These are phyloP conservation scores for Piliocolobus tephrosceles DNA, from an alignment of 2,113 vertebrate species.

Conservation along the genomic window DNA sequence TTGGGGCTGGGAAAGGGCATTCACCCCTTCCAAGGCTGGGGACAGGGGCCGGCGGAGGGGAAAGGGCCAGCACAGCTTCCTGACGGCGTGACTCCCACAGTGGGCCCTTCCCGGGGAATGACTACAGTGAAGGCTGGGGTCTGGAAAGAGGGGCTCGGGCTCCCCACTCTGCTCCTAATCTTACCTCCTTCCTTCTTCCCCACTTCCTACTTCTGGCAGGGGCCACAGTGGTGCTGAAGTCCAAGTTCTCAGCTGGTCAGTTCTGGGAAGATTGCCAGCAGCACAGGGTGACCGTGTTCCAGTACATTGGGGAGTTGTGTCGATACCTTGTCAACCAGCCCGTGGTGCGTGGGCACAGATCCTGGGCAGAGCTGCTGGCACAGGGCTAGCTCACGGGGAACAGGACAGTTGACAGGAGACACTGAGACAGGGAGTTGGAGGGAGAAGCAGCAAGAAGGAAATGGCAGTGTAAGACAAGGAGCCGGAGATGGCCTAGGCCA, in stretches of 20 bases:
- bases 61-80: not conserved
- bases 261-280: conserved; percentile 93
- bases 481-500: accelerated
- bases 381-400: not conserved
- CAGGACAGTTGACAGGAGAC: not conserved
- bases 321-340: conserved; percentile 93
- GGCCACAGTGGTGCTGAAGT: conserved; percentile 89
- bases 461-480: not conserved
- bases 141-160: not conserved
- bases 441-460: not conserved
- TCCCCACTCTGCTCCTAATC: not conserved
- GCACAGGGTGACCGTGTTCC: conserved; percentile 90
- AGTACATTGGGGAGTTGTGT: conserved; percentile 95
- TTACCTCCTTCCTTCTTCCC: not conserved
- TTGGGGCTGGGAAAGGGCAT: not conserved
- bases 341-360: conserved; percentile 73
- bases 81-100: not conserved
- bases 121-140: not conserved
- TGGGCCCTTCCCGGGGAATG: not conserved
- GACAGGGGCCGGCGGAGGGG: not conserved
- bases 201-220: conserved; percentile 26
- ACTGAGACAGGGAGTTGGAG: not conserved
- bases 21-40: not conserved
- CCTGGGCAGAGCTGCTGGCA: not conserved
- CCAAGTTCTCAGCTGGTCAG: conserved; percentile 92